Base-by-base conservation (phyloP, 2,113 vertebrate species). In the Rostratula benghalensis region DNA sequence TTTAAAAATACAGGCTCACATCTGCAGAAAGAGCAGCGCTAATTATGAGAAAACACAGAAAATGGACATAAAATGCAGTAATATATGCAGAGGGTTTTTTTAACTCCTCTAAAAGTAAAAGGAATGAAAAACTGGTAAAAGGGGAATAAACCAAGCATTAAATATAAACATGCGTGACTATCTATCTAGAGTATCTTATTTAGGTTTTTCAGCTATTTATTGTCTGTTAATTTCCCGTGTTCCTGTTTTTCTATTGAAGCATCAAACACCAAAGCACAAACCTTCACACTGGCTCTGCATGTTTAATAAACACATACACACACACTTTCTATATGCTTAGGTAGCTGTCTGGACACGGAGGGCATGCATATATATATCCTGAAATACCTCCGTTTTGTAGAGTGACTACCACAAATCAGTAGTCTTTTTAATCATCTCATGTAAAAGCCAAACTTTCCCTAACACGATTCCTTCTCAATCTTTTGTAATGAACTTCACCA, bases 381-480 rank as follows among this genome's bases (percentile, higher is more conserved):
- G 91, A 90, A 95, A 95, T 96, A 96, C 84, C 90, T 96, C 60
- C 80, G 53, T 96, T 96, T 97, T 86, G 87, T 76, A 64, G 70
- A 68, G 88, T 65, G 59, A 79, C 96, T 97, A 96, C 71, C 89
- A 95, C 77, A 96, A 97, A 94, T 91, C 85, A 87, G 78, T 90
- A 90, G 64, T 90, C 94, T 90, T 95, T 97, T 97, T 95, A 97
- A 98, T 98, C 35, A 8, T 86, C 73, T 91, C 92, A 1, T 97
- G 94, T 92, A 96, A 97, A 97, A 98, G 95, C 87, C 95, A 98
- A 98, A 98, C 98, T 98, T 98, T 98, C 96, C 96, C 97, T 97
- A 96, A 83, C 91, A 70, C 61, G 83, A 89, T 90, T 97, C 90
- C 87, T 79, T 87, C 95, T 89, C 18, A 10, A 76, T 97, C 91